phyloP scores from a whole-genome alignment of 2,113 vertebrate genomes.

The Eptesicus fuscus region DNA sequence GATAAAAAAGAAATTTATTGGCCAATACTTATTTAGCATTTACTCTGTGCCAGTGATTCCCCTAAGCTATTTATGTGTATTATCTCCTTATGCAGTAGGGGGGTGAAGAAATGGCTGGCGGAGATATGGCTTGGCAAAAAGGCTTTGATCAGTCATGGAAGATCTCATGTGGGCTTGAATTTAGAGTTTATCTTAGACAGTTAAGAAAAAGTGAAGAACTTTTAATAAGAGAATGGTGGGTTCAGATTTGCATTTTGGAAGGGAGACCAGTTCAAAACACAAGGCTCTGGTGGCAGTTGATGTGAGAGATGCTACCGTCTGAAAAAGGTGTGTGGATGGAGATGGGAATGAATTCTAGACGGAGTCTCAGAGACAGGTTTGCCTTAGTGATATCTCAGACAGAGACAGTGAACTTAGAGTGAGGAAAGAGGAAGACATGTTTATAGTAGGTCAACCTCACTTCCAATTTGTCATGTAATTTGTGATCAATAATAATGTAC shows the following conservation, averaged over 20 bases:
- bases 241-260: conserved; percentile 12
- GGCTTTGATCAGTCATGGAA: not conserved
- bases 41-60: not conserved
- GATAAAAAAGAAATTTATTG: not conserved
- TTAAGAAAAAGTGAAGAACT: conserved; percentile 20
- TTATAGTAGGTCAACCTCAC: not conserved
- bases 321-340: not conserved
- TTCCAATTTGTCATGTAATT: not conserved
- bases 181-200: not conserved
- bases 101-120: not conserved
- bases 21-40: not conserved
- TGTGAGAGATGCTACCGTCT: not conserved
- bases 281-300: not conserved
- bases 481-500: not conserved
- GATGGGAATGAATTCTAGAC: not conserved
- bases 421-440: not conserved
- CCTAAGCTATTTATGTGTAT: not conserved
- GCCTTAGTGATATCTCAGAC: not conserved
- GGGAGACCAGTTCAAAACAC: not conserved
- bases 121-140: not conserved
- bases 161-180: not conserved
- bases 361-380: not conserved
- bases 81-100: not conserved
- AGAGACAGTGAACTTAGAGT: not conserved
- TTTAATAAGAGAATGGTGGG: conserved; percentile 1